Base-by-base conservation (phyloP, 2,888 invertebrate species). In the Cephalotes varians region DNA sequence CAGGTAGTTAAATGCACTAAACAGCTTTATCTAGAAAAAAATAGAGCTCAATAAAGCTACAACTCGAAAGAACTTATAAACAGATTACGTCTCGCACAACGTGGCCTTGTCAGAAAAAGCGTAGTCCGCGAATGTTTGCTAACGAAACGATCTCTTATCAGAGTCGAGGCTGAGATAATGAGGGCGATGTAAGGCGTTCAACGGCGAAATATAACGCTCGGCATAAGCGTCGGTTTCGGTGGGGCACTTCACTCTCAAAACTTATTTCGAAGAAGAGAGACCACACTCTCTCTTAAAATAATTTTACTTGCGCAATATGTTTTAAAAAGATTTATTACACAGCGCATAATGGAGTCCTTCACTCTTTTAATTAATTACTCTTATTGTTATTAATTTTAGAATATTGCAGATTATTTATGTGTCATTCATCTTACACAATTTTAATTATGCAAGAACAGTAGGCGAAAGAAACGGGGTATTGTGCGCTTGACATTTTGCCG, bases 401-500 rank as follows among this genome's bases (percentile, higher is more conserved):
- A 1, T 18, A 25, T 34, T 28, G 18, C 34, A 31, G n/a, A 60
- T 21, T 47, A 73, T 73, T 34, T 64, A 25, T 25, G 25, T 15
- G n/a, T 37, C n/a, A 15, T n/a, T 60, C 37, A n/a, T 10, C 34
- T 34, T 37, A 69, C 12, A n/a, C 2, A 54, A 28, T 44, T 44
- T 69, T 69, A 54, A 64, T 76, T 76, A 28, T n/a, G 47, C 28
- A 56, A 54, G 15, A 40, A 54, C 67, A 28, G 21, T 56, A 40
- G 51, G 5, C n/a, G 28, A 56, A 54, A 69, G 56, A 77, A 44
- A 31, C 56, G 0, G 25, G 58, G 34, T 44, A 71, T 25, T 34
- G 44, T 56, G 21, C 44, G 40, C 21, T 44, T 76, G 76, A 76
- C 76, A 76, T 77, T 77, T 79, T 40, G 71, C 44, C 56, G 18